Evolutionary conservation across 1,140 invertebrate species (phyloP), one percentile per base, ranked within the genome.

Genomic region (Mycetomoellerius zeteki): DNA sequence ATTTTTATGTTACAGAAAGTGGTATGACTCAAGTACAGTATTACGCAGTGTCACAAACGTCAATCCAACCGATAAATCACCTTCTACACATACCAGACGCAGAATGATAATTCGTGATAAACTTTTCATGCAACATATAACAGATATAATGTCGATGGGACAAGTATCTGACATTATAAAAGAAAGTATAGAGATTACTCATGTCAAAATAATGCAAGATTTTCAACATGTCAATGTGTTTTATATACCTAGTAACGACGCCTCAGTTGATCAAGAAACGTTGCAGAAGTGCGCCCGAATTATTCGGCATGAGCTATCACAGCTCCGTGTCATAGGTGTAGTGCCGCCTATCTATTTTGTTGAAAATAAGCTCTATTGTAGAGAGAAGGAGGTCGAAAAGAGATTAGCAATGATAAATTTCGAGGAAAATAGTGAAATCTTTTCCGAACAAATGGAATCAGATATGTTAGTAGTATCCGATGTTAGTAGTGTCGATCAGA

Each of bases 51-150:
- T 71, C 52, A 62, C 21, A 50, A 19, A 14, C 6, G 4, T 10
- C 60, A 43, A 50, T 30, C 3, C 8, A 30, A 72, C 24, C 30
- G 37, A 62, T 43, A 88, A 82, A 69, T 3, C 84, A 30, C 50
- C 58, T 21, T 91, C 72, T 52, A 52, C 67, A 12, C 85, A 91
- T 47, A 88, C 89, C 24, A 76, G 47, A 19, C 89, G 94, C 10
- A 91, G 97, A 92, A 94, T 96, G 8, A 94, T 94, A 0, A 96
- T 98, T 56, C 92, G 98, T 10, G 98, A 98, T 93, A 97, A 97
- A 94, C 85, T 98, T n/a, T 98, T 98, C 89, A 98, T 98, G 97
- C 96, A 96, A 91, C 95, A 97, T 65, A 96, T 98, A 21, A 97
- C 97, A 0, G 97, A 98, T 90, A 92, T 97, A 12, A 96, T 98